These are phyloP conservation scores for Coelopa frigida DNA, from an alignment of 1,140 invertebrate genomes.

Conservation along the genomic window DNA sequence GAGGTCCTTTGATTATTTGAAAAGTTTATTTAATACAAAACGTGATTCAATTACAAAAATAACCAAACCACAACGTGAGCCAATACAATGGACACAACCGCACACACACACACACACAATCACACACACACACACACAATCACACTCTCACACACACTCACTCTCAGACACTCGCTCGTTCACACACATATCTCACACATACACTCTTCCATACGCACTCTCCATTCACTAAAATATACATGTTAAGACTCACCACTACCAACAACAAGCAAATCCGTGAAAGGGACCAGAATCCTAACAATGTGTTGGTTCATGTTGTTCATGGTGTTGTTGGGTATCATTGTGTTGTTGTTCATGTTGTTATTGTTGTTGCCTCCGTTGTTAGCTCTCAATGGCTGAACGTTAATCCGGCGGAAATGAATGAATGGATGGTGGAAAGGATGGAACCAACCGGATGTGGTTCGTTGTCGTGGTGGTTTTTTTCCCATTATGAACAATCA, in stretches of 20 bases:
- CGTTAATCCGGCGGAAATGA: constrained; percentile 7
- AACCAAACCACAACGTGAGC: constrained; percentile 42
- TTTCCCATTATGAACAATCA: not conserved
- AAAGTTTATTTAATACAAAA: constrained; percentile 46
- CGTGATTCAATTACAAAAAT: constrained; percentile 45
- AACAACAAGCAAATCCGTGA: too few species aligned
- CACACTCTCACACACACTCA: not conserved
- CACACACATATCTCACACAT: not conserved
- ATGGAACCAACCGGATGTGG: not conserved
- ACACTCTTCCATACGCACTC: not conserved
- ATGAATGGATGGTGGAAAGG: constrained; percentile 1
- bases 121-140: not conserved
- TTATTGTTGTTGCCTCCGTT: too few species aligned
- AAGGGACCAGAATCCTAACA: too few species aligned
- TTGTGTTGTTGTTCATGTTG: too few species aligned
- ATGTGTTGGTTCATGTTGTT: too few species aligned
- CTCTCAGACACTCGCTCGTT: not conserved
- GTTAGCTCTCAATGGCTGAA: not conserved
- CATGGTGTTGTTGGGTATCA: too few species aligned
- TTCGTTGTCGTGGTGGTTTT: not conserved
- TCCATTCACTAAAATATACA: too few species aligned
- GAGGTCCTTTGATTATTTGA: constrained; percentile 43
- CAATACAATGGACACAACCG: too few species aligned
- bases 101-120: too few species aligned
- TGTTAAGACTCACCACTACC: too few species aligned